A percentile compares a stretch with the other conserved stretches of the same genome.
Evolutionary conservation across 2,113 vertebrate genomes (phyloP).

Genomic region (Mungos mungo): DNA sequence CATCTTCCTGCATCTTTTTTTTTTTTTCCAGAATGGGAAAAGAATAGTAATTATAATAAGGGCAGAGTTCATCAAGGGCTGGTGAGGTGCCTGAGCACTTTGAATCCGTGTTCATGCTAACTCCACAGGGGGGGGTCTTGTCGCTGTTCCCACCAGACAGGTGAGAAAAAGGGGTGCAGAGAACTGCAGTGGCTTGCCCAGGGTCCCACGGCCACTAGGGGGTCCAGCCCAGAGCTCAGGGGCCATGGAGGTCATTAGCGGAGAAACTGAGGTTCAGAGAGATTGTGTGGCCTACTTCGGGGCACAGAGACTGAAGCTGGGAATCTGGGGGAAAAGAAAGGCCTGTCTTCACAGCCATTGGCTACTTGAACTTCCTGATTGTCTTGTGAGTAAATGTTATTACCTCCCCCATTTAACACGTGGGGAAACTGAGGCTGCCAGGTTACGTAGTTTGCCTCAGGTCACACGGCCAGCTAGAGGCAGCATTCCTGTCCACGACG

Average conservation of each 20-base stretch:
- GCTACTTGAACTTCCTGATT: not conserved
- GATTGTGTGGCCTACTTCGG: rapidly evolving
- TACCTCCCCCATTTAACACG: not conserved
- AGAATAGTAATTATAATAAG: not conserved
- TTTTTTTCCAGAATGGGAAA: not conserved
- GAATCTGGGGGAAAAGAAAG: not conserved
- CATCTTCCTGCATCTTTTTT: not conserved
- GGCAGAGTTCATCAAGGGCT: not conserved
- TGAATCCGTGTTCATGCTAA: not conserved
- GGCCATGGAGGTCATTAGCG: not conserved
- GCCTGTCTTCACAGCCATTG: not conserved
- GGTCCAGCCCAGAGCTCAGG: not conserved
- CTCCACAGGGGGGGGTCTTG: not conserved
- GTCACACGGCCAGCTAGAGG: not conserved
- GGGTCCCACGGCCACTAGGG: not conserved
- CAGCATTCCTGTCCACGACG: not conserved
- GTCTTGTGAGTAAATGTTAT: not conserved
- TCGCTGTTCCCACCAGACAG: not conserved
- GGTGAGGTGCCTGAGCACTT: rapidly evolving
- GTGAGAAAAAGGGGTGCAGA: not conserved
- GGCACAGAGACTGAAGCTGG: rapidly evolving
- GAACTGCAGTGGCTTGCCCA: not conserved
- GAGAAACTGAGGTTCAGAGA: not conserved
- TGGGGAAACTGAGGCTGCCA: not conserved
- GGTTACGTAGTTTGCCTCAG: not conserved